These are phyloP conservation scores for Rhamphomyia laevipes DNA, from an alignment of 2,888 invertebrate genomes.

Conservation along the genomic window DNA sequence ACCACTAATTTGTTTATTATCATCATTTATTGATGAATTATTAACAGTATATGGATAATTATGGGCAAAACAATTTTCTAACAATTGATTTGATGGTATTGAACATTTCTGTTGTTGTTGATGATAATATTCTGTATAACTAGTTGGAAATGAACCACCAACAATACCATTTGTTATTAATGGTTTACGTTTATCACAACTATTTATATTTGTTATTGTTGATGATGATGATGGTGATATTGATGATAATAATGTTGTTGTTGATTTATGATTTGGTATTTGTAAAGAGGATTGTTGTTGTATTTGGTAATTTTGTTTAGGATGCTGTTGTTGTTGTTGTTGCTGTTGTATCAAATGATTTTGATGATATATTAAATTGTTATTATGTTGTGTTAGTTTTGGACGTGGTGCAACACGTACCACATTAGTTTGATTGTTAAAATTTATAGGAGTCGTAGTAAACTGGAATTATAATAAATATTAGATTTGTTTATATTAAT, in stretches of 20 bases:
- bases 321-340: slow-evolving; percentile 11
- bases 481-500: slow-evolving; percentile 4
- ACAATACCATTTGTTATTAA: slow-evolving; percentile 29
- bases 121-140: slow-evolving; percentile 35
- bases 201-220: slow-evolving; percentile 10
- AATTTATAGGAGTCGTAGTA: slow-evolving; percentile 42
- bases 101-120: slow-evolving; percentile 26
- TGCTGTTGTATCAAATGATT: slow-evolving; percentile 12
- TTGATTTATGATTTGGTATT: slow-evolving; percentile 23
- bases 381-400: slow-evolving; percentile 24
- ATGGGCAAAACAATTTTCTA: slow-evolving; percentile 22
- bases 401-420: slow-evolving; percentile 36
- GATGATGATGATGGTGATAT: slow-evolving; percentile 36
- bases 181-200: slow-evolving; percentile 8
- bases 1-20: slow-evolving; percentile 15
- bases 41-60: slow-evolving; percentile 30
- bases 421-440: slow-evolving; percentile 50
- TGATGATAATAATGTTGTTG: slow-evolving; percentile 23
- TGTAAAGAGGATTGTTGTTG: slow-evolving; percentile 30
- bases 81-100: slow-evolving; percentile 8
- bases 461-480: slow-evolving; percentile 22
- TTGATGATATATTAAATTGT: slow-evolving; percentile 14
- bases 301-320: slow-evolving; percentile 9
- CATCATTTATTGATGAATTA: slow-evolving; percentile 2
- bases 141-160: slow-evolving; percentile 28